These are phyloP conservation scores for Yponomeuta sedellus DNA, from an alignment of 2,888 invertebrate species.

Conservation along the genomic window DNA sequence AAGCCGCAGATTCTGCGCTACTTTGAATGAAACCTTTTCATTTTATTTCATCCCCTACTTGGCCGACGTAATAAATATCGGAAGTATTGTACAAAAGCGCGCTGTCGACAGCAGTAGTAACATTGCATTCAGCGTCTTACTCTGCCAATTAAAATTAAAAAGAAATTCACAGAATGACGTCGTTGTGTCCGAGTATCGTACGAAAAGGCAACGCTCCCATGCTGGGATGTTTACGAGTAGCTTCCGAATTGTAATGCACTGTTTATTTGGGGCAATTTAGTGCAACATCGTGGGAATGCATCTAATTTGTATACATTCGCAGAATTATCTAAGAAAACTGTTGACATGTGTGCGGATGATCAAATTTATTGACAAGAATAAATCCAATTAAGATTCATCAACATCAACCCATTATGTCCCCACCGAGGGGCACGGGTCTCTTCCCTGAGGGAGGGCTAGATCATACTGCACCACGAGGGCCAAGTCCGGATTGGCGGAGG, in stretches of 20 bases:
- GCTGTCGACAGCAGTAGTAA: slow-evolving; percentile 38
- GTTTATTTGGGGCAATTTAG: slow-evolving; percentile 26
- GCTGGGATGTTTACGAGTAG: slow-evolving; percentile 33
- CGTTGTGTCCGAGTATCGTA: neutral
- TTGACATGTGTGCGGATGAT: neutral
- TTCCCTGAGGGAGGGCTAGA: too few species aligned
- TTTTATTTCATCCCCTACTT: too few species aligned
- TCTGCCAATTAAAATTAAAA: slow-evolving; percentile 3
- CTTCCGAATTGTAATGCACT: slow-evolving; percentile 40
- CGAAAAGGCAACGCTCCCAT: slow-evolving; percentile 20
- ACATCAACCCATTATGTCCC: too few species aligned
- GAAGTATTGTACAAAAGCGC: neutral
- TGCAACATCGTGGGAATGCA: slow-evolving; percentile 45
- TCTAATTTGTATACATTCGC: slow-evolving; percentile 35
- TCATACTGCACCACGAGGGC: too few species aligned
- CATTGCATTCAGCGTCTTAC: slow-evolving; percentile 34
- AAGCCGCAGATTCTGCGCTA: too few species aligned
- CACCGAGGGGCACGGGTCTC: too few species aligned
- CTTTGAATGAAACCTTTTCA: too few species aligned
- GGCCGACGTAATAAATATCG: neutral
- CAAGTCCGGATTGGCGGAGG: too few species aligned
- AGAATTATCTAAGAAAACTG: neutral
- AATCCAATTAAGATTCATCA: too few species aligned
- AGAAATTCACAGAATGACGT: neutral
- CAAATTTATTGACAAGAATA: neutral